Base-by-base conservation (phyloP, 1,140 invertebrate genomes). In the Megalonaias nervosa region DNA sequence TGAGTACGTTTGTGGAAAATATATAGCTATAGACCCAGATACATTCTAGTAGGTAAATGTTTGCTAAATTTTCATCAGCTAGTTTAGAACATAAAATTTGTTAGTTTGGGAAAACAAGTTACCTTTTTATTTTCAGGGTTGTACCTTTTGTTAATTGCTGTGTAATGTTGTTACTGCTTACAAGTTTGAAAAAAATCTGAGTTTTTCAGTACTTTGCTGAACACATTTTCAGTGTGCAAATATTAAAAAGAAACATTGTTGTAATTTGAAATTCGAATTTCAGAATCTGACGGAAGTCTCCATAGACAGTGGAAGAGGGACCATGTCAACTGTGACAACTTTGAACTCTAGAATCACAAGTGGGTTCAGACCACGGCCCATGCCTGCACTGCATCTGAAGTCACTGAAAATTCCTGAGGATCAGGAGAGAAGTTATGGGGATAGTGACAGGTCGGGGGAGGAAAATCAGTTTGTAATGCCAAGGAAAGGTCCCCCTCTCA, bases 261-360 rank as follows among this genome's bases (percentile, higher is more conserved):
- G 31, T 9, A 48, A 48, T 48, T 48, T 9, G 38, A 48, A 48
- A 48, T 48, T 65, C 15, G 5, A 23, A 56, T 79, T 79, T 55
- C 79, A 84, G 79, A 82, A 85, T 79, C 79, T 79, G 55, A 76
- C 79, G 21, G 88, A 90, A 75, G 85, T 87, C 59, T 91, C 90
- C 1, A 87, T 90, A 56, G 90, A 91, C 81, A 91, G 90, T 86
- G 90, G 90, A 31, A 82, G 85, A 26, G 89, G 88, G 59, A 91
- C 90, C 16, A 85, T 91, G 81, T 82, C 87, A 55, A 89, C 89
- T 23, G 77, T 74, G 21, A 82, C 74, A 38, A 73, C 75, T 26
- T 65, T 74, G 13, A 75, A 79, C 64, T 85, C 81, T 13, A 71
- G 77, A 15, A 71, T 79, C 26, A 69, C 75, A 19, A 75, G 59